These are phyloP conservation scores for Xestia sexstrigata DNA, from an alignment of 2,888 invertebrate genomes.

Conservation along the genomic window DNA sequence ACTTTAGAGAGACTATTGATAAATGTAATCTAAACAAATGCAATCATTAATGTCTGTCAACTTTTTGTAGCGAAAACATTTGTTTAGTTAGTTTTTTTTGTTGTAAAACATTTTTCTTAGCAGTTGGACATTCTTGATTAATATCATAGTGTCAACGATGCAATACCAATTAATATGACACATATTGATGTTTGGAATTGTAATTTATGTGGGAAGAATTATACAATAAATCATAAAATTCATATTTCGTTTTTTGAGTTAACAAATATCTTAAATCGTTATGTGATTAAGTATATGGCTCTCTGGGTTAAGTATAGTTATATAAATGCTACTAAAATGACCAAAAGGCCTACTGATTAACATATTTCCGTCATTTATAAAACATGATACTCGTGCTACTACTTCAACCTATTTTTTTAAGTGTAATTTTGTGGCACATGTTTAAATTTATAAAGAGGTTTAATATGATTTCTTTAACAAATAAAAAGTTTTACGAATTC, in stretches of 20 bases:
- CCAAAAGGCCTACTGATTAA: conserved; percentile 24
- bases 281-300: conserved; percentile 12
- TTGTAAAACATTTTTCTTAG: conserved; percentile 19
- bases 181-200: conserved; percentile 10
- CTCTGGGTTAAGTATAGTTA: conserved; percentile 40
- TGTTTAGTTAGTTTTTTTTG: conserved; percentile 34
- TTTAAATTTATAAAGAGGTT: conserved; percentile 25
- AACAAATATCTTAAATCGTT: conserved; percentile 9
- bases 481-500: not conserved
- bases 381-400: conserved; percentile 17
- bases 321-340: conserved; percentile 37
- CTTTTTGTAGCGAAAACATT: conserved; percentile 50
- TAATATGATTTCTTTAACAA: conserved; percentile 20
- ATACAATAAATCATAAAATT: conserved; percentile 4
- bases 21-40: conserved; percentile 45
- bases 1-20: conserved; percentile 14
- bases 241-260: conserved; percentile 14
- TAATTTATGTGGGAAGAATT: conserved; percentile 39
- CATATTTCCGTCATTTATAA: conserved; percentile 54
- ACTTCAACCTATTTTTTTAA: conserved; percentile 14
- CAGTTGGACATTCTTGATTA: conserved; percentile 13
- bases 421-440: conserved; percentile 26
- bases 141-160: conserved; percentile 27
- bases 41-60: conserved; percentile 38
- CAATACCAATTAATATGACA: conserved; percentile 23